Percentiles rank a stretch among this genome's conserved stretches.
Conservation (phyloP, 2,113 vertebrate genomes). For the Engraulis encrasicolus region DNA sequence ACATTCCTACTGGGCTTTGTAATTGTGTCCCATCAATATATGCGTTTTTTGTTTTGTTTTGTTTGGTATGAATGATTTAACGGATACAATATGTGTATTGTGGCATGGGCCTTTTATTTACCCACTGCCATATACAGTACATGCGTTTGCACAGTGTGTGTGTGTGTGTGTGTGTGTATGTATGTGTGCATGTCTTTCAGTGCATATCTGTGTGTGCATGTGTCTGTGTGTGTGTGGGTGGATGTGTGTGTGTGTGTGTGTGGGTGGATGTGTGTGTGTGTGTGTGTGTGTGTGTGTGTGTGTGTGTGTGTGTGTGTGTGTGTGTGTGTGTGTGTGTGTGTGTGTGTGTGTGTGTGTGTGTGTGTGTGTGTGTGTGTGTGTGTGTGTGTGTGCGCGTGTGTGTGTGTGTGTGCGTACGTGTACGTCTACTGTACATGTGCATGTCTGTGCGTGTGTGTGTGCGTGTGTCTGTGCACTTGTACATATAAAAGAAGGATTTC, state of each 20-base stretch:
- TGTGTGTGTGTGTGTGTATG: too few relatives aligned
- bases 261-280: too few relatives aligned
- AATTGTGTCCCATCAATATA: background rate
- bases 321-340: constrained; percentile 40
- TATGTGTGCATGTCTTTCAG: too few relatives aligned
- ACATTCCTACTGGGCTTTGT: background rate
- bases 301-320: too few relatives aligned
- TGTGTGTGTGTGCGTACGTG: background rate
- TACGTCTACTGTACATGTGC: constrained; percentile 5
- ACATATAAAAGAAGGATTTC: constrained; percentile 44
- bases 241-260: too few relatives aligned
- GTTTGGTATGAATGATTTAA: background rate
- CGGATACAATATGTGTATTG: too few relatives aligned
- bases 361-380: constrained; percentile 22
- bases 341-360: constrained; percentile 25
- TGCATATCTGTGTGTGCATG: too few relatives aligned
- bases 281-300: too few relatives aligned
- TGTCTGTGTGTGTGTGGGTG: too few relatives aligned
- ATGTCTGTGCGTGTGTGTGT: constrained; percentile 22
- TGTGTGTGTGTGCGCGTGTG: background rate
- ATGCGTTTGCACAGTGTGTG: too few relatives aligned
- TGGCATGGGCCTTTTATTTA: too few relatives aligned
- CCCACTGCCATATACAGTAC: too few relatives aligned
- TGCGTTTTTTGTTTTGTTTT: background rate
- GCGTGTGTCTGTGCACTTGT: constrained; percentile 29